phyloP scores from a whole-genome alignment of 2,797 vertebrate species.

The Clarias fuscus region DNA sequence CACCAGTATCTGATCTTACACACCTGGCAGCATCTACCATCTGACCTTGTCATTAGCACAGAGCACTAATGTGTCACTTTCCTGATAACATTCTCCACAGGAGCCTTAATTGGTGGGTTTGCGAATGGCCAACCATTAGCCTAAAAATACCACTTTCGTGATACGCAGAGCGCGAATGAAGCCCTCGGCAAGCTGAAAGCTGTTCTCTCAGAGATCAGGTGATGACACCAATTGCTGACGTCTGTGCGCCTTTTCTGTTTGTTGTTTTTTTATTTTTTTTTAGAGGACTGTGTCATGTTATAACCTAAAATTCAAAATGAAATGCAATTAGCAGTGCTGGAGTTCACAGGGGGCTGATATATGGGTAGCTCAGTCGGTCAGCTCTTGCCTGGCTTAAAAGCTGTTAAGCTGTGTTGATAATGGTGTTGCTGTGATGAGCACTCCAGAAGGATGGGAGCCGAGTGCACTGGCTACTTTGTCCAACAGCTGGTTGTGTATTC shows the following conservation, averaged over 20 bases:
- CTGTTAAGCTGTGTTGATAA: conserved; percentile 48
- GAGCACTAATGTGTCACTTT: conserved; percentile 12
- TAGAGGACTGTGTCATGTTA: conserved; percentile 38
- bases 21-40: not conserved
- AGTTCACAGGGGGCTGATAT: conserved; percentile 37
- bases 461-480: conserved; percentile 35
- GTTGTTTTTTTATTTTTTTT: not conserved
- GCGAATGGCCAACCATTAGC: conserved; percentile 42
- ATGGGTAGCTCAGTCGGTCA: conserved; percentile 33
- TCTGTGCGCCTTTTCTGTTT: conserved; percentile 32
- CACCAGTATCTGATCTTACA: not conserved
- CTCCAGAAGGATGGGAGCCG: conserved; percentile 4
- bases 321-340: conserved; percentile 44
- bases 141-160: conserved; percentile 5
- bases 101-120: conserved; percentile 33
- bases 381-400: conserved; percentile 44
- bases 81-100: conserved; percentile 9
- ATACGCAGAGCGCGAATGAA: not conserved
- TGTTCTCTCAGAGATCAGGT: conserved; percentile 30
- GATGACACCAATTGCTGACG: conserved; percentile 33
- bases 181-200: conserved; percentile 6
- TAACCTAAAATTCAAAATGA: conserved; percentile 49
- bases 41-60: not conserved
- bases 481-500: conserved; percentile 54
- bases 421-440: conserved; percentile 44